A percentile compares a stretch with the other conserved stretches of the same genome.
These are phyloP conservation scores for Muscicapa striata DNA, from an alignment of 2,797 vertebrate species.

Conservation along the genomic window DNA sequence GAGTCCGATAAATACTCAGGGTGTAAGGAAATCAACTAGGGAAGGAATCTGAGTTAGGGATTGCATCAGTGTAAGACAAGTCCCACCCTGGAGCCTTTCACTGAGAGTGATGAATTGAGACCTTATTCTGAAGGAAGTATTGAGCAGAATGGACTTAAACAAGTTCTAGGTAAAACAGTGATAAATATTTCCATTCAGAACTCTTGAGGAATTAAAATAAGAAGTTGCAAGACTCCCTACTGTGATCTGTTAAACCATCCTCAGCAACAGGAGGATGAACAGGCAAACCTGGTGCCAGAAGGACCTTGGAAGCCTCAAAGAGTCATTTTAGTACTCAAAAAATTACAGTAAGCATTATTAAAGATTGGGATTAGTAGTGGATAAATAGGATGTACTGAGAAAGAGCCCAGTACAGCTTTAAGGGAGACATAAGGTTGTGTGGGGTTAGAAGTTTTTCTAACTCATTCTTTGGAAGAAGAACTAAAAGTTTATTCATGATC, in stretches of 20 bases:
- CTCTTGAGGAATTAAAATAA: background rate
- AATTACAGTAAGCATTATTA: background rate
- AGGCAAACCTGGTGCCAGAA: rapidly evolving
- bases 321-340: background rate
- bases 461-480: background rate
- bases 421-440: background rate
- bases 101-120: background rate
- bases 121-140: background rate
- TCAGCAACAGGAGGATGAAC: background rate
- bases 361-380: background rate
- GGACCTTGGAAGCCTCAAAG: background rate
- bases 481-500: background rate
- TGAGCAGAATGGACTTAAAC: background rate
- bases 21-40: background rate
- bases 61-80: background rate
- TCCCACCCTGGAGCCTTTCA: background rate
- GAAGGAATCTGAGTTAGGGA: background rate
- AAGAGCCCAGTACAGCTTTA: background rate
- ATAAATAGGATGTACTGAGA: background rate
- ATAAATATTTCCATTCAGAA: background rate
- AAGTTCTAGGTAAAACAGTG: background rate
- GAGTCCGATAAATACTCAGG: background rate
- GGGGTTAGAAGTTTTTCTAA: background rate
- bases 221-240: background rate
- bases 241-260: background rate